Evolutionary conservation across 1,140 invertebrate species (phyloP), one percentile per base, ranked within the genome.

Genomic region (Trissolcus basalis): DNA sequence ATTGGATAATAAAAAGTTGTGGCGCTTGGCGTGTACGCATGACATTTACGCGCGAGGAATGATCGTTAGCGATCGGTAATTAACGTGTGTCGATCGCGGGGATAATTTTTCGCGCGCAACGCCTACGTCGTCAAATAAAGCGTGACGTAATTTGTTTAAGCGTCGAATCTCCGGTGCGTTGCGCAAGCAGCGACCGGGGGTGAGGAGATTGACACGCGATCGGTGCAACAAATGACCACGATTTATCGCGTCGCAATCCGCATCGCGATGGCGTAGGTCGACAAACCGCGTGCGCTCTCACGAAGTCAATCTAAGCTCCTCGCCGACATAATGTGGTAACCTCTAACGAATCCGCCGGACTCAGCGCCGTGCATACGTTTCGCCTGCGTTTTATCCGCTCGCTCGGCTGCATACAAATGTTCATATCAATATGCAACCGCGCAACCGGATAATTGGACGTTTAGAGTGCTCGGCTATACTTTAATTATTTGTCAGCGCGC

Each of bases 201-300:
- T n/a, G 19, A 8, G 27, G 53, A 72, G 65, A 53, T 77, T 75
- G 71, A 82, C 81, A 83, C 77, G 73, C 80, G 78, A 69, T 85
- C 80, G 69, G 79, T 70, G 64, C 77, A 80, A 82, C 82, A 84
- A 86, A 84, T 82, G 83, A 84, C 82, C 81, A 81, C 77, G 82
- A 83, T 86, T 82, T 85, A 86, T 85, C 80, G 78, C 78, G 43
- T 60, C 70, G 63, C 80, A 80, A 84, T 84, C 83, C 81, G 61
- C 60, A 63, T 58, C 56, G 71, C 19, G 76, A 77, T 78, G 64
- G 76, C 76, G 69, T 72, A 72, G 58, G 75, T 67, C 59, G 63
- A 36, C 63, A 54, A 59, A 70, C 60, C 65, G 60, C 61, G 69
- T 71, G 73, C 77, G 81, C 79, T 85, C 85, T 80, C 84, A 85